These are phyloP conservation scores for Fulmarus glacialis DNA, from an alignment of 2,113 vertebrate species.

Conservation along the genomic window DNA sequence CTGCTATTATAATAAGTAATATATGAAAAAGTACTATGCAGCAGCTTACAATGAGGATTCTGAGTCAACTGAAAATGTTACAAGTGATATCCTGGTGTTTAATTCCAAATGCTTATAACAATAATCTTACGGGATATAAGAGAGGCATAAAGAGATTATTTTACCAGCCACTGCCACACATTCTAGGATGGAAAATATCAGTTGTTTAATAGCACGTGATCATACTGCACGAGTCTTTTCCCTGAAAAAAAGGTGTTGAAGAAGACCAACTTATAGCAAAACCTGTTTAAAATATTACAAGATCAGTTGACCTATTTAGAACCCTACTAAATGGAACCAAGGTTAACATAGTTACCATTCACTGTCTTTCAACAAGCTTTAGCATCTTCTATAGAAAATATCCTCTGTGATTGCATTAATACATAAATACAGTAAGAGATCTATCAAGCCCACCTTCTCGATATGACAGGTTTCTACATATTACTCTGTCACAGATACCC, in stretches of 20 bases:
- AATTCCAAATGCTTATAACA: not conserved
- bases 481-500: not conserved
- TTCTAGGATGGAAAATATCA: not conserved
- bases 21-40: not conserved
- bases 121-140: not conserved
- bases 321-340: not conserved
- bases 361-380: not conserved
- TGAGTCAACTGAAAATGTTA: not conserved
- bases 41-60: not conserved
- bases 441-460: not conserved
- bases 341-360: not conserved
- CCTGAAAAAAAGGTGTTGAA: not conserved
- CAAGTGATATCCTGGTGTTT: not conserved
- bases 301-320: not conserved
- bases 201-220: not conserved
- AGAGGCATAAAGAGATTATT: slow-evolving; percentile 1
- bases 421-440: not conserved
- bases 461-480: not conserved
- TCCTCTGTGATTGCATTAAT: not conserved
- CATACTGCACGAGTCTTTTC: too few species aligned
- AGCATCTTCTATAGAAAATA: not conserved
- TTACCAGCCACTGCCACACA: not conserved
- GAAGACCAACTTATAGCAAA: not conserved
- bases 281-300: not conserved
- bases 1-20: not conserved